Evolutionary conservation across 2,113 vertebrate genomes (phyloP).

Genomic region (Vireo altiloquus): DNA sequence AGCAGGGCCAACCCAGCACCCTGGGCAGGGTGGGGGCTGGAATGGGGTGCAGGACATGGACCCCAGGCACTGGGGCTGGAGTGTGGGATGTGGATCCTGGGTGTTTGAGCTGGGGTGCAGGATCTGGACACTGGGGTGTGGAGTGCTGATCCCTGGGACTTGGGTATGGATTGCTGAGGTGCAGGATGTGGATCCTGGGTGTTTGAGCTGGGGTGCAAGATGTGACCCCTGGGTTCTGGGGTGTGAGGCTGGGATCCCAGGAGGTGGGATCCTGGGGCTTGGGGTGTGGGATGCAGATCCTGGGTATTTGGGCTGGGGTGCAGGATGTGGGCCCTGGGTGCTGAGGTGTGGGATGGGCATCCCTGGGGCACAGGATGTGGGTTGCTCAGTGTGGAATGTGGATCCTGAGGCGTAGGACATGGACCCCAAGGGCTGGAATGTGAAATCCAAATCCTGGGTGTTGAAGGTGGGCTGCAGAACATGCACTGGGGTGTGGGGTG

Average conservation of each 20-base stretch:
- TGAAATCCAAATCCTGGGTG: background rate
- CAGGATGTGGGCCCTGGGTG: background rate
- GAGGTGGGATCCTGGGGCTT: background rate
- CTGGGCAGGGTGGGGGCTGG: background rate
- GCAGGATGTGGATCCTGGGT: background rate
- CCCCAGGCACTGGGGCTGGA: background rate
- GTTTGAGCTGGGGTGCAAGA: background rate
- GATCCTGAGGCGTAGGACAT: background rate
- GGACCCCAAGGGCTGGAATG: background rate
- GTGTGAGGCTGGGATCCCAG: background rate
- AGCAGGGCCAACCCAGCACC: background rate
- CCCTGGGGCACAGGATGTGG: background rate
- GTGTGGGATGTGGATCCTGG: background rate
- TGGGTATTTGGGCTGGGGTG: background rate
- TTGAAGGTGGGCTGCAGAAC: background rate
- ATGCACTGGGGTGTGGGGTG: background rate
- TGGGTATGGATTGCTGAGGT: too few relatives aligned
- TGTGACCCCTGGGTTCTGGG: background rate
- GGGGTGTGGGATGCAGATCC: background rate
- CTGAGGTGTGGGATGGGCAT: background rate
- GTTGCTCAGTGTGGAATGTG: background rate
- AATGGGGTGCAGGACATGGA: background rate
- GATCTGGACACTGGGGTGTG: background rate
- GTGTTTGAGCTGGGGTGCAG: background rate
- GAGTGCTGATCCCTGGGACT: background rate